Percentiles rank a stretch among this genome's conserved stretches.
Conservation (phyloP, 2,888 invertebrate species). For the Ypsolopha sequella region DNA sequence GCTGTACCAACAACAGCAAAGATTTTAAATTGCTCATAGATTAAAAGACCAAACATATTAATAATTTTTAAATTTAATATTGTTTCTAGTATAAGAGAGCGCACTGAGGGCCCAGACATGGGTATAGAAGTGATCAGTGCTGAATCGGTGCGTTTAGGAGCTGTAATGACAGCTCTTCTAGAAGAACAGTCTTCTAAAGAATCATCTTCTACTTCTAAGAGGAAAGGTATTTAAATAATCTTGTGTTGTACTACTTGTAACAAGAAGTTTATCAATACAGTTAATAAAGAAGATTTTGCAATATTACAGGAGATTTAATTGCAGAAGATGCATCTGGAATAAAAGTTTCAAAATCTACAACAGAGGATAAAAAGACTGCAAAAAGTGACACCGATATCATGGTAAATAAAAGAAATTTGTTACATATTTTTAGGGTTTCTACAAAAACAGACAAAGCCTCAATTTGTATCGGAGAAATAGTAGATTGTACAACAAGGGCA, state of each 20-base stretch:
- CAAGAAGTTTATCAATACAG: not conserved
- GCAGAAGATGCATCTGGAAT: constrained; percentile 40
- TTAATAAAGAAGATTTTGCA: not conserved
- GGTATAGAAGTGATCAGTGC: constrained; percentile 51
- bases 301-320: constrained; percentile 34
- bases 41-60: too few relatives aligned
- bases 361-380: constrained; percentile 70
- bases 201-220: constrained; percentile 26
- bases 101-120: constrained; percentile 46
- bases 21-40: too few relatives aligned
- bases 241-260: not conserved
- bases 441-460: too few relatives aligned
- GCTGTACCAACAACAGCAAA: too few relatives aligned
- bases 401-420: constrained; percentile 45
- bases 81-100: constrained; percentile 38
- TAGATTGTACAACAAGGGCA: too few relatives aligned
- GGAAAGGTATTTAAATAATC: constrained; percentile 42
- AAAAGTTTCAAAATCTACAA: constrained; percentile 51
- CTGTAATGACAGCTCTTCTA: constrained; percentile 51
- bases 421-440: too few relatives aligned
- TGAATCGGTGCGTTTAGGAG: constrained; percentile 49
- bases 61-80: not conserved
- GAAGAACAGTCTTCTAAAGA: constrained; percentile 35
- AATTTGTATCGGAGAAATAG: too few relatives aligned
- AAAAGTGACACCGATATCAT: constrained; percentile 78